Conservation (phyloP, 2,113 vertebrate species). For the Prochilodus magdalenae region DNA sequence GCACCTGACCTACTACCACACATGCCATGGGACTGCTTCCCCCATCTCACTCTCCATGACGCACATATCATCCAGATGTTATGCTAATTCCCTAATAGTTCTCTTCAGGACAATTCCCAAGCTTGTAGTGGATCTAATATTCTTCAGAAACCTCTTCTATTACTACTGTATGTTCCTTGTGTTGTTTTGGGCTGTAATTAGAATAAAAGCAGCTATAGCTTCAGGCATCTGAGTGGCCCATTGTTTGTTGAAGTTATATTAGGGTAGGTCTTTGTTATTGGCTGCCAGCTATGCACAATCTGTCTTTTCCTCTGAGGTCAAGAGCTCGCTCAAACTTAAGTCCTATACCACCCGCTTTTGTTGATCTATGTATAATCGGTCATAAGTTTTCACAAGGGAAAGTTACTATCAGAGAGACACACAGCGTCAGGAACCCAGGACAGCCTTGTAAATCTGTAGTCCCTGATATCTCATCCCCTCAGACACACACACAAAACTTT, state of each 20-base stretch:
- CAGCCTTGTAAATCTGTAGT: conserved; percentile 31
- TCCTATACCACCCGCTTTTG: neutral
- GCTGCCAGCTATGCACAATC: conserved; percentile 4
- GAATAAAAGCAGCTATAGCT: neutral
- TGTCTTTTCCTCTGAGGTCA: conserved; percentile 51
- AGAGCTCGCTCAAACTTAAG: neutral
- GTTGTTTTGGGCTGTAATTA: neutral
- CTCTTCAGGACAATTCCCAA: conserved; percentile 15
- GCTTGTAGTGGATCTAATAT: conserved; percentile 6
- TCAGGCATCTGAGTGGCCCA: neutral
- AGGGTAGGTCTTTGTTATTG: conserved; percentile 1
- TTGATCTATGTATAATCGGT: neutral
- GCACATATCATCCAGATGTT: conserved; percentile 56
- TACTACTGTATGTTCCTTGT: conserved; percentile 10
- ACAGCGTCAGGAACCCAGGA: conserved; percentile 25
- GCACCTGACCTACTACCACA: conserved; percentile 50
- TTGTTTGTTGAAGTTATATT: conserved; percentile 22
- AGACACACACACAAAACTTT: conserved; percentile 4
- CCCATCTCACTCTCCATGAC: conserved; percentile 10
- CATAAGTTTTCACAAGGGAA: conserved; percentile 26
- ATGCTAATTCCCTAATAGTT: conserved; percentile 46
- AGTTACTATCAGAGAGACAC: conserved; percentile 14
- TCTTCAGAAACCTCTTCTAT: conserved; percentile 11
- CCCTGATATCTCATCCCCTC: conserved; percentile 46
- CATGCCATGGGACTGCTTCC: conserved; percentile 12